Evolutionary conservation across 2,888 invertebrate genomes (phyloP).

Genomic region (Limenitis camilla): DNA sequence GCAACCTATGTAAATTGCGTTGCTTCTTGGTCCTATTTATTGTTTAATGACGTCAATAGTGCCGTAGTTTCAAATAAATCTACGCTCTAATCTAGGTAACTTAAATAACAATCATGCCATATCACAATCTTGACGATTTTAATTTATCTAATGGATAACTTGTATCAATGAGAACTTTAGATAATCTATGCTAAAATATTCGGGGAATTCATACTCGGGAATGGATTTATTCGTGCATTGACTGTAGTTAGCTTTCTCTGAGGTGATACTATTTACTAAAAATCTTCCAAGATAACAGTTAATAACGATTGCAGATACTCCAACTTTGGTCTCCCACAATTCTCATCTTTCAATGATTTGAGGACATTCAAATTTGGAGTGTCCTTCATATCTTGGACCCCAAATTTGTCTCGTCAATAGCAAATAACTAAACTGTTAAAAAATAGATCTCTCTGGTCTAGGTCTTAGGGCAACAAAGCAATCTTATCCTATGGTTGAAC

Average conservation of each 20-base stretch:
- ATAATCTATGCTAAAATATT: conserved; percentile 2
- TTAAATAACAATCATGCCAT: conserved; percentile 11
- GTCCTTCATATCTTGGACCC: conserved; percentile 61
- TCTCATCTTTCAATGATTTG: background rate
- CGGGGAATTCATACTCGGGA: conserved; percentile 1
- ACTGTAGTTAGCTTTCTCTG: conserved; percentile 4
- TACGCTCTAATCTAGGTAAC: conserved; percentile 8
- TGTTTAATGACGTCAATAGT: conserved; percentile 16
- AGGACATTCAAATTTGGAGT: conserved; percentile 40
- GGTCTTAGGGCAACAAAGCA: conserved; percentile 49
- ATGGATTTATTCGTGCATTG: conserved; percentile 3
- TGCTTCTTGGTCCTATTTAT: conserved; percentile 26
- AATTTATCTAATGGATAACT: conserved; percentile 2
- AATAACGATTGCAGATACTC: conserved; percentile 20
- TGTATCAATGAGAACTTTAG: background rate
- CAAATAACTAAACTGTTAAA: conserved; percentile 60
- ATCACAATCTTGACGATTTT: conserved; percentile 16
- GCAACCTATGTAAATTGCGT: conserved; percentile 22
- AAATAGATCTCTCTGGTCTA: conserved; percentile 60
- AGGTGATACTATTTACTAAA: conserved; percentile 21
- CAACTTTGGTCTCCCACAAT: conserved; percentile 17
- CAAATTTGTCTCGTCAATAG: conserved; percentile 53
- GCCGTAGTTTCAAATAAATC: conserved; percentile 8
- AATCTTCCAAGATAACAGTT: conserved; percentile 27
- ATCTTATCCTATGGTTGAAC: conserved; percentile 57